Base-by-base conservation (phyloP, 2,797 vertebrate species). In the Phoebastria nigripes region DNA sequence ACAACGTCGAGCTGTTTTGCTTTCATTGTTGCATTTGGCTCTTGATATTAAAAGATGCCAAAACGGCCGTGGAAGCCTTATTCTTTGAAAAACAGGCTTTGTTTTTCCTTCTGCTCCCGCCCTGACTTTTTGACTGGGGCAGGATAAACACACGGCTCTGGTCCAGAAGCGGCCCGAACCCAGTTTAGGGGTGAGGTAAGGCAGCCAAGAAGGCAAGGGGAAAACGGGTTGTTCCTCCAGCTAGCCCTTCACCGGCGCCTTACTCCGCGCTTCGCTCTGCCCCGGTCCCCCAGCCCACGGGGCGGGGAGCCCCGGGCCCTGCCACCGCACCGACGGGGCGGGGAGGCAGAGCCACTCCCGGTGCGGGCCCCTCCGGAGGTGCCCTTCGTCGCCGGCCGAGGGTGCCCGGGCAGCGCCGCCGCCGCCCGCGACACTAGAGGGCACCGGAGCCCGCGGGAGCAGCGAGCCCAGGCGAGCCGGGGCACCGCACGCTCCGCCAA, bases 381-480 rank as follows among this genome's bases (percentile, higher is more conserved):
- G 80, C 66, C 37, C n/a, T 26, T 5, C 5, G 20, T 28, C 31
- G 12, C 46, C 31, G 15, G 13, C 15, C 33, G 19, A 7, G 49
- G 33, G 19, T 35, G 8, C 46, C 37, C 21, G 66, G 77, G 46
- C 73, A 28, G 37, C 33, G 76, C 65, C 82, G 11, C 29, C 65
- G 52, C 63, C 69, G 8, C 51, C 86, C 52, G 82, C 7, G 87
- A 94, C 96, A 77, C 96, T 97, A 97, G 96, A 89, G 95, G 95
- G 95, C 96, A 97, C 21, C 90, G 96, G 61, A 97, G 95, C 85
- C 96, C 93, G 79, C 79, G 46, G 86, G 44, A 96, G 92, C 56
- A 21, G 82, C 54, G 15, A 12, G 41, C 31, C 19, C 59, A 4
- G 49, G 55, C 15, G 17, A 2, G 24, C 82, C 4, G 12, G 55